Evolutionary conservation across 2,888 invertebrate species (phyloP).

Genomic region (Philopedon plagiatum): DNA sequence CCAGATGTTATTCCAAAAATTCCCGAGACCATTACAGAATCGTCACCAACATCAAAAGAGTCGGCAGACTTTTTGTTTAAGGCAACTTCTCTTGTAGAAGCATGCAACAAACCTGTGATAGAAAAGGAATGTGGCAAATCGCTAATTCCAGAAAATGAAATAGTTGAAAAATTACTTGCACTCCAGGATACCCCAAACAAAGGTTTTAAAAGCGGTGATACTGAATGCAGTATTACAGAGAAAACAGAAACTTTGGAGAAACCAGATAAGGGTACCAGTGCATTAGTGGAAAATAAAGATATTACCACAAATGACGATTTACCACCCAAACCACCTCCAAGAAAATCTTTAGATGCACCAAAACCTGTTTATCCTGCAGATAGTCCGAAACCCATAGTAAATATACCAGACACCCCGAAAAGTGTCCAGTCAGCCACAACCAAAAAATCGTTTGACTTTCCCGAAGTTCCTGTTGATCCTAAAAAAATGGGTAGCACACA

Average conservation of each 20-base stretch:
- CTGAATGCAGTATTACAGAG: not conserved
- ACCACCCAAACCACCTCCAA: constrained; percentile 67
- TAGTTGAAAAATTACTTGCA: not conserved
- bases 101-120: not conserved
- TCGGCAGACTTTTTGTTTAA: constrained; percentile 36
- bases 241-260: not conserved
- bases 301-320: constrained; percentile 53
- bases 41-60: constrained; percentile 43
- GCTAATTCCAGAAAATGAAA: not conserved
- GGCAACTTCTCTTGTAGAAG: constrained; percentile 2
- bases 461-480: constrained; percentile 50
- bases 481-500: constrained; percentile 43
- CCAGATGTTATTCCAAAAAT: constrained; percentile 53
- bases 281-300: not conserved
- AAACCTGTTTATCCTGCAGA: constrained; percentile 63
- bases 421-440: constrained; percentile 19
- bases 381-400: constrained; percentile 62
- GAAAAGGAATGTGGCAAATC: not conserved
- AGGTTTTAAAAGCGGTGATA: not conserved
- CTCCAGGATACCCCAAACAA: not conserved
- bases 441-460: constrained; percentile 56
- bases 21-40: constrained; percentile 48
- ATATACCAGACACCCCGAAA: constrained; percentile 52
- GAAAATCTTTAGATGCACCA: constrained; percentile 57
- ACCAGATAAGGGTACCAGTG: not conserved